A percentile compares a stretch with the other conserved stretches of the same genome.
phyloP scores from a whole-genome alignment of 1,140 invertebrate genomes.

The Drosophila quadrilineata region DNA sequence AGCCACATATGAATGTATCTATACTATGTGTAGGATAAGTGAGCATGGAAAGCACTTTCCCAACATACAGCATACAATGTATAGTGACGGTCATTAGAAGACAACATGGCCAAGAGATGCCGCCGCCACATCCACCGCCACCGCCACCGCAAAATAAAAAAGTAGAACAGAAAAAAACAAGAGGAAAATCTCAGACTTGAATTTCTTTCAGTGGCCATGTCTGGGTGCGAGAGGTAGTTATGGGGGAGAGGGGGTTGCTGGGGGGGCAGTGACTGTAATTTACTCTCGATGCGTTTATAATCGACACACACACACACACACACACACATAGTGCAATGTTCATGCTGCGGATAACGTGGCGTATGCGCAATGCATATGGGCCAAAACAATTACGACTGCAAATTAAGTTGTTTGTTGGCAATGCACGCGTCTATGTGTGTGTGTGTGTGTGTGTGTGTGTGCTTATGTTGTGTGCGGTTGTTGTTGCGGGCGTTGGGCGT shows the following conservation, averaged over 20 bases:
- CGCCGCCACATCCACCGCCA: background rate
- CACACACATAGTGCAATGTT: background rate
- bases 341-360: slow-evolving; percentile 49
- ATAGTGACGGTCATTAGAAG: slow-evolving; percentile 56
- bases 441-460: slow-evolving; percentile 13
- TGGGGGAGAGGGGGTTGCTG: background rate
- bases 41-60: slow-evolving; percentile 33
- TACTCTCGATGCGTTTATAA: slow-evolving; percentile 62
- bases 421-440: background rate
- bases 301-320: slow-evolving; percentile 4
- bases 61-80: slow-evolving; percentile 14
- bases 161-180: slow-evolving; percentile 66
- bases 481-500: slow-evolving; percentile 61
- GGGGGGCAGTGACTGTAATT: slow-evolving; percentile 41
- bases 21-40: background rate
- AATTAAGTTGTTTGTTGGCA: slow-evolving; percentile 58
- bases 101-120: slow-evolving; percentile 22
- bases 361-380: slow-evolving; percentile 70
- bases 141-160: slow-evolving; percentile 41
- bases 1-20: background rate
- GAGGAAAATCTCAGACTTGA: slow-evolving; percentile 53
- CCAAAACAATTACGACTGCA: slow-evolving; percentile 62
- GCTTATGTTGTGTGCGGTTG: slow-evolving; percentile 13
- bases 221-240: slow-evolving; percentile 3
- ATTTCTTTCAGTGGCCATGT: slow-evolving; percentile 32